These are phyloP conservation scores for Falco cherrug DNA, from an alignment of 2,797 vertebrate genomes.

Conservation along the genomic window DNA sequence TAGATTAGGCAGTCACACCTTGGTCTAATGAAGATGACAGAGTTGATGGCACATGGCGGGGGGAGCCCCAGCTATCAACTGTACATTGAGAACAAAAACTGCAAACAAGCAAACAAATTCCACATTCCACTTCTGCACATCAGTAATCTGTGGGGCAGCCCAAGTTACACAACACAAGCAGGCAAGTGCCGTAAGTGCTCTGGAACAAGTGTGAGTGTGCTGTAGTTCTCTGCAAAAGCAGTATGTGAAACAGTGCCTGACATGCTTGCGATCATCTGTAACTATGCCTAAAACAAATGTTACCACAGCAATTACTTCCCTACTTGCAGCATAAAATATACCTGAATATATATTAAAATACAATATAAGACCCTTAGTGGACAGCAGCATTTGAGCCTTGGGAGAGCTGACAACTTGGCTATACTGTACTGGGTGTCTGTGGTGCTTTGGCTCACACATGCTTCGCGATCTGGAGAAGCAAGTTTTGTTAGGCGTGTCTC, in stretches of 20 bases:
- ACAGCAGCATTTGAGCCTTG: not conserved
- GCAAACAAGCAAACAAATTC: not conserved
- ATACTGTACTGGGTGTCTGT: accelerated
- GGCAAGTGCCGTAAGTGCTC: not conserved
- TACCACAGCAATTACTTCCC: not conserved
- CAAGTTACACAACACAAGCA: not conserved
- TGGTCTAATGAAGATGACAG: not conserved
- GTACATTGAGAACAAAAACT: not conserved
- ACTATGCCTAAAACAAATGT: not conserved
- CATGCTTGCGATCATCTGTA: not conserved
- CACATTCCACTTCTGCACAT: not conserved
- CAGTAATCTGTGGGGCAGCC: not conserved
- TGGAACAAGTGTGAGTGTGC: not conserved
- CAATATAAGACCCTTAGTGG: not conserved
- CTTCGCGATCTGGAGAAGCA: not conserved
- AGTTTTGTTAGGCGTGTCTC: not conserved
- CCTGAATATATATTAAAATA: not conserved
- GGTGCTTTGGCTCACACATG: not conserved
- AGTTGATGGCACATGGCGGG: not conserved
- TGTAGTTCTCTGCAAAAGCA: not conserved
- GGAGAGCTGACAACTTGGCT: not conserved
- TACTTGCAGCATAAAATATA: not conserved
- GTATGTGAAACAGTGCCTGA: not conserved
- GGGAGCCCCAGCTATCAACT: not conserved
- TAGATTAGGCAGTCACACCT: not conserved